Conservation (phyloP, 1,140 invertebrate species). For the Hylaeus anthracinus region DNA sequence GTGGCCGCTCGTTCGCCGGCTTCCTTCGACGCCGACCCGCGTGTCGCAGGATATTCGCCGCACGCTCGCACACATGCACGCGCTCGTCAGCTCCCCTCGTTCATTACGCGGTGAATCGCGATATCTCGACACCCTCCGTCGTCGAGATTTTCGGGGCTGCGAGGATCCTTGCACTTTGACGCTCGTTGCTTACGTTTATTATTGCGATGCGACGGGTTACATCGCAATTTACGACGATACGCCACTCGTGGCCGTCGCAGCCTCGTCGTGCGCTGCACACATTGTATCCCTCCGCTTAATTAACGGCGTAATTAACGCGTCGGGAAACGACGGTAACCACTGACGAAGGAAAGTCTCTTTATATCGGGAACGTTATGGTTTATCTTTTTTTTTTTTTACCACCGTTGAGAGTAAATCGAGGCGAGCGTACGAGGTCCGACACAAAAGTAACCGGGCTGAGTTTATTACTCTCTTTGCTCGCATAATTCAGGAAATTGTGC, state of each 20-base stretch:
- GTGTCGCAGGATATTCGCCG: slow-evolving; percentile 51
- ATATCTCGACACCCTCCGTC: slow-evolving; percentile 58
- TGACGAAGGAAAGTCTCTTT: neutral
- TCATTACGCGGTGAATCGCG: slow-evolving; percentile 65
- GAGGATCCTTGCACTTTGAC: slow-evolving; percentile 51
- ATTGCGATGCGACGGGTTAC: slow-evolving; percentile 33
- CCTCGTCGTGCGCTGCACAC: neutral
- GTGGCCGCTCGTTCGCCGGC: slow-evolving; percentile 62
- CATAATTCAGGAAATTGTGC: too few species aligned
- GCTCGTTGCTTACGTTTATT: slow-evolving; percentile 47
- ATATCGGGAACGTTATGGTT: neutral
- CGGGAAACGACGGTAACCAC: neutral
- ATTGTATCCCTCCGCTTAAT: slow-evolving; percentile 29
- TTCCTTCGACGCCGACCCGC: slow-evolving; percentile 48
- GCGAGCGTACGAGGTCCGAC: too few species aligned
- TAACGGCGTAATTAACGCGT: slow-evolving; percentile 21
- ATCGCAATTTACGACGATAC: slow-evolving; percentile 30
- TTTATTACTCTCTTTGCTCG: too few species aligned
- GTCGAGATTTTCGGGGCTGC: slow-evolving; percentile 43
- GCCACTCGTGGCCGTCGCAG: slow-evolving; percentile 3
- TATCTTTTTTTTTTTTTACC: neutral
- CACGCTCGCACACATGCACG: slow-evolving; percentile 25
- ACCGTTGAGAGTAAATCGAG: too few species aligned
- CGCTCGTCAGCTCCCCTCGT: slow-evolving; percentile 48
- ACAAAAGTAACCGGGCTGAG: too few species aligned